A percentile compares a stretch with the other conserved stretches of the same genome.
Evolutionary conservation across 2,888 invertebrate genomes (phyloP).

Genomic region (Tridacna gigas): DNA sequence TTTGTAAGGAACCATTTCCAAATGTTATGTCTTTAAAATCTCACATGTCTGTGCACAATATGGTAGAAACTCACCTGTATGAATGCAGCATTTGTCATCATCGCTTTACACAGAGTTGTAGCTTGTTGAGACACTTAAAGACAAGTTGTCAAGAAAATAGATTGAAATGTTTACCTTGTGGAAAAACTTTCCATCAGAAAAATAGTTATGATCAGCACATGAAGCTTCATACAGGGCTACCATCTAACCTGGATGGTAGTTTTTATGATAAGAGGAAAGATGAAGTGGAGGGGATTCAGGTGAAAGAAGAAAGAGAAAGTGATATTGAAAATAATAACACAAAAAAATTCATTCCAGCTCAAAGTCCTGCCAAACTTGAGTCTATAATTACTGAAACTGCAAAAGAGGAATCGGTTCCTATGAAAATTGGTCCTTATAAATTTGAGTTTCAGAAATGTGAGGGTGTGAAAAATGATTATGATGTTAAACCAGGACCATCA

Average conservation of each 20-base stretch:
- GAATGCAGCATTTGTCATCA: constrained; percentile 62
- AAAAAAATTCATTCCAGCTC: constrained; percentile 20
- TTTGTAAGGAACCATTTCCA: constrained; percentile 60
- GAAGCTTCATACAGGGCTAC: constrained; percentile 55
- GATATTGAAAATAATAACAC: constrained; percentile 60
- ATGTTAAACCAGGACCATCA: constrained; percentile 1
- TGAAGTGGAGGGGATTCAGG: constrained; percentile 41
- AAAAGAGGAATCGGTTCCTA: neutral
- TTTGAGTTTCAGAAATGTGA: neutral
- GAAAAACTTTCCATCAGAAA: constrained; percentile 58
- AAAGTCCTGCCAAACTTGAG: neutral
- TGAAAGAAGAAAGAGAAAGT: constrained; percentile 56
- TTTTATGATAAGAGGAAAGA: constrained; percentile 52
- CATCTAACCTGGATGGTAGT: constrained; percentile 55
- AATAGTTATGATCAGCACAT: constrained; percentile 62
- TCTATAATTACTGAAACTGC: neutral
- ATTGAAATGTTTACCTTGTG: constrained; percentile 60
- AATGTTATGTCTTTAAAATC: constrained; percentile 61
- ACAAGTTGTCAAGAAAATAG: constrained; percentile 61
- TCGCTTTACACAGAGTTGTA: constrained; percentile 64
- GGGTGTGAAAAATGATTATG: constrained; percentile 1
- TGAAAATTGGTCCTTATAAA: neutral
- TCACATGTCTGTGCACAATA: constrained; percentile 63
- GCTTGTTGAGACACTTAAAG: constrained; percentile 58
- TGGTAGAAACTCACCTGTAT: constrained; percentile 60